Evolutionary conservation across 2,113 vertebrate genomes (phyloP).

Genomic region (Stigmatopora nigra): DNA sequence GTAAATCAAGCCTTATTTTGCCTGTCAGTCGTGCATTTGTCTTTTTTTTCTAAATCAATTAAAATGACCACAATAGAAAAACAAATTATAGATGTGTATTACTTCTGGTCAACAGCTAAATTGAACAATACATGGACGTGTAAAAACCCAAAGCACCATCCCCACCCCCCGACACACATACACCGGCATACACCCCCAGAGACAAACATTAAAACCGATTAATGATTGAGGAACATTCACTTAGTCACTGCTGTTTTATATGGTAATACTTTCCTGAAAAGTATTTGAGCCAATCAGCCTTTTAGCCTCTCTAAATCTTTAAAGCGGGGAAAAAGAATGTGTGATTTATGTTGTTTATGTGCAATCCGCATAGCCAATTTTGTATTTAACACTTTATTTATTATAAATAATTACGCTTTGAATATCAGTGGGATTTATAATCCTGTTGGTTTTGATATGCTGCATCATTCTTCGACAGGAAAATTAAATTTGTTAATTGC

Average conservation of each 20-base stretch:
- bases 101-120: neutral
- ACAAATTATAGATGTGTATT: neutral
- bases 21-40: too few relatives aligned
- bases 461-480: slow-evolving; percentile 16
- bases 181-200: too few relatives aligned
- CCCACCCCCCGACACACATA: neutral
- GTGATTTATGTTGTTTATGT: slow-evolving; percentile 25
- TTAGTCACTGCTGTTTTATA: slow-evolving; percentile 30
- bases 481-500: slow-evolving; percentile 23
- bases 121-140: neutral
- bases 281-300: slow-evolving; percentile 53
- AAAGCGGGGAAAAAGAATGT: slow-evolving; percentile 33
- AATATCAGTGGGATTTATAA: slow-evolving; percentile 27
- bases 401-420: slow-evolving; percentile 47
- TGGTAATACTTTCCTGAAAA: slow-evolving; percentile 42
- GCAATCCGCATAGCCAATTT: slow-evolving; percentile 25
- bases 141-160: too few relatives aligned
- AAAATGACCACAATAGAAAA: neutral
- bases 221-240: slow-evolving; percentile 49
- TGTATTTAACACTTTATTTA: slow-evolving; percentile 47
- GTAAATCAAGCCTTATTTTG: neutral
- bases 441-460: slow-evolving; percentile 25
- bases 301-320: slow-evolving; percentile 24
- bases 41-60: neutral
- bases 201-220: slow-evolving; percentile 11